Percentiles rank a stretch among this genome's conserved stretches.
These are phyloP conservation scores for Stenopsyche tienmushanensis DNA, from an alignment of 1,140 invertebrate genomes.

Conservation along the genomic window DNA sequence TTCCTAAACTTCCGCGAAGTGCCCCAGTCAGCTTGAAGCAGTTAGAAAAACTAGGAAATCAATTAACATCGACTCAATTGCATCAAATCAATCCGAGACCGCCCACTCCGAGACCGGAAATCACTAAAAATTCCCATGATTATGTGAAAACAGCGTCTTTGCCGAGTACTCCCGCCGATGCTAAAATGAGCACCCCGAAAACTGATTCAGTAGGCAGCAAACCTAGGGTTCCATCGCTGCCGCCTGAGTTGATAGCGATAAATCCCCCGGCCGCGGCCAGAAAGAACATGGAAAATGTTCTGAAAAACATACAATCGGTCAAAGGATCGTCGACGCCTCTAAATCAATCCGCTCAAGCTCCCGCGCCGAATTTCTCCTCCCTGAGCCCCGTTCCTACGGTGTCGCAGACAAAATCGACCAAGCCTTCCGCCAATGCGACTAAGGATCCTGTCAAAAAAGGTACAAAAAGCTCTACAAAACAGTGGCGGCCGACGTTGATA, in stretches of 20 bases:
- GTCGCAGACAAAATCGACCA: slow-evolving; percentile 10
- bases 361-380: slow-evolving; percentile 31
- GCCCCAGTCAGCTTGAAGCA: slow-evolving; percentile 35
- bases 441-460: slow-evolving; percentile 52
- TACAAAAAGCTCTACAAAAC: slow-evolving; percentile 56
- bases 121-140: slow-evolving; percentile 29
- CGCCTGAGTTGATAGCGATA: slow-evolving; percentile 54
- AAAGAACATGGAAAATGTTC: slow-evolving; percentile 53
- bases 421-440: slow-evolving; percentile 42
- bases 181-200: slow-evolving; percentile 26
- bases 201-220: slow-evolving; percentile 19
- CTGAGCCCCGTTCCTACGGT: slow-evolving; percentile 34
- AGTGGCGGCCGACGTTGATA: slow-evolving; percentile 68
- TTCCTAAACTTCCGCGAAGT: slow-evolving; percentile 26
- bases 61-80: slow-evolving; percentile 37
- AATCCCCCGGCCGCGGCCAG: slow-evolving; percentile 51
- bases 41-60: slow-evolving; percentile 41
- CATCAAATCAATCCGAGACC: slow-evolving; percentile 47
- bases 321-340: slow-evolving; percentile 50
- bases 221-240: slow-evolving; percentile 41
- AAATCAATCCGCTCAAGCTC: slow-evolving; percentile 40
- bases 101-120: slow-evolving; percentile 44
- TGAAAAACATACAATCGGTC: slow-evolving; percentile 54
- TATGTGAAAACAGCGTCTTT: slow-evolving; percentile 17
- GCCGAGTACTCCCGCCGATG: slow-evolving; percentile 11